Evolutionary conservation across 1,140 invertebrate species (phyloP).

Genomic region (Zaprionus davidi): DNA sequence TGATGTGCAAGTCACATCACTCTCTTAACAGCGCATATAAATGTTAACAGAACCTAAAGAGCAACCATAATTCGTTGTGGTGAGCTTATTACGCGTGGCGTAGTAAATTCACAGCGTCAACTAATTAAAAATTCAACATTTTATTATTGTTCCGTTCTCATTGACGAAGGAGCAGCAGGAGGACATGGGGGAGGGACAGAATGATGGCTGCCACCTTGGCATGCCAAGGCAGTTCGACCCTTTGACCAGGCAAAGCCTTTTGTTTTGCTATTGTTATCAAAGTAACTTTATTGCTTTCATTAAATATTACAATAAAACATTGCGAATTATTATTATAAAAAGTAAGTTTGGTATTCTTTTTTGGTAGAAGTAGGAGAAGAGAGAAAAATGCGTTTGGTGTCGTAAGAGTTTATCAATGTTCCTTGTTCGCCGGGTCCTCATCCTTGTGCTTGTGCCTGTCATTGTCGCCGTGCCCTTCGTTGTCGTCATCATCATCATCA

Average conservation of each 20-base stretch:
- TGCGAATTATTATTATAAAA: slow-evolving; percentile 63
- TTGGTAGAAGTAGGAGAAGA: slow-evolving; percentile 18
- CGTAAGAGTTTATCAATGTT: not conserved
- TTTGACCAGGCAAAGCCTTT: slow-evolving; percentile 13
- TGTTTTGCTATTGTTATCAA: slow-evolving; percentile 63
- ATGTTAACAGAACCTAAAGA: not conserved
- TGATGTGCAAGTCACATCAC: not conserved
- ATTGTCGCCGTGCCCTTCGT: not conserved
- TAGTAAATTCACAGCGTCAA: slow-evolving; percentile 49
- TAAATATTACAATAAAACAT: slow-evolving; percentile 80
- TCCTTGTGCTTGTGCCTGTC: not conserved
- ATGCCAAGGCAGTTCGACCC: not conserved
- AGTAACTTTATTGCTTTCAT: slow-evolving; percentile 80
- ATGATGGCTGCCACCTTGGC: not conserved
- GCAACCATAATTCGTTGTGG: not conserved
- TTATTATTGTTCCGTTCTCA: slow-evolving; percentile 61
- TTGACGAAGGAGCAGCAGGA: slow-evolving; percentile 19
- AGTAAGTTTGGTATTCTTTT: slow-evolving; percentile 33
- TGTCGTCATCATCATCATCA: not conserved
- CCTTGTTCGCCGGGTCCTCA: not conserved
- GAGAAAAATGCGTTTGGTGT: slow-evolving; percentile 24
- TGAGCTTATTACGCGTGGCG: not conserved
- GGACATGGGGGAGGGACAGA: not conserved
- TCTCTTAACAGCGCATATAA: not conserved
- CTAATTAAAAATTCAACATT: slow-evolving; percentile 79